Evolutionary conservation across 2,113 vertebrate species (phyloP).

Genomic region (Bothrops jararaca): DNA sequence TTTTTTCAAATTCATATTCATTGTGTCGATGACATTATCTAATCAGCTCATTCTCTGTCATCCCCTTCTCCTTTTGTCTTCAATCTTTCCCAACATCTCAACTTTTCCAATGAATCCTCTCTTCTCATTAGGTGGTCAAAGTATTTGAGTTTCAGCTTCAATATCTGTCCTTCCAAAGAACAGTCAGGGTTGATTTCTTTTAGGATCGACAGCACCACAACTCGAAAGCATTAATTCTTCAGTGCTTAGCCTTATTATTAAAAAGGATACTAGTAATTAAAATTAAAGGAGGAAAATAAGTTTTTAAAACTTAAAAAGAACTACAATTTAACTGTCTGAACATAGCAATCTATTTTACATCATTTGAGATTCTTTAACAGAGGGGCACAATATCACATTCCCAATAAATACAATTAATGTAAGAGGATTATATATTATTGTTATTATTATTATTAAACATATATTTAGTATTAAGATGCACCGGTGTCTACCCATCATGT

Average conservation of each 20-base stretch:
- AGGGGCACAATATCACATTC: not conserved
- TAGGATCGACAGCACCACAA: not conserved
- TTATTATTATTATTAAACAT: too few species aligned
- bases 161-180: not conserved
- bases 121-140: not conserved
- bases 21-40: not conserved
- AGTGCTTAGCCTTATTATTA: not conserved
- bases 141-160: not conserved
- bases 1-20: not conserved
- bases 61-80: not conserved
- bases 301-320: not conserved
- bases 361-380: not conserved
- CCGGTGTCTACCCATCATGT: not conserved
- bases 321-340: not conserved
- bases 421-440: too few species aligned
- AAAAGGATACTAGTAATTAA: not conserved
- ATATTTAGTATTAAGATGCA: not conserved
- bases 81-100: not conserved
- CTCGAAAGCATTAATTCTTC: not conserved
- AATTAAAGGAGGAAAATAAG: not conserved
- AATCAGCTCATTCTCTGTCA: not conserved
- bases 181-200: not conserved
- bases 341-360: not conserved
- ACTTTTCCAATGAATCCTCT: not conserved
- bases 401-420: not conserved